These are phyloP conservation scores for Eriocheir sinensis DNA, from an alignment of 1,140 invertebrate species.

Conservation along the genomic window DNA sequence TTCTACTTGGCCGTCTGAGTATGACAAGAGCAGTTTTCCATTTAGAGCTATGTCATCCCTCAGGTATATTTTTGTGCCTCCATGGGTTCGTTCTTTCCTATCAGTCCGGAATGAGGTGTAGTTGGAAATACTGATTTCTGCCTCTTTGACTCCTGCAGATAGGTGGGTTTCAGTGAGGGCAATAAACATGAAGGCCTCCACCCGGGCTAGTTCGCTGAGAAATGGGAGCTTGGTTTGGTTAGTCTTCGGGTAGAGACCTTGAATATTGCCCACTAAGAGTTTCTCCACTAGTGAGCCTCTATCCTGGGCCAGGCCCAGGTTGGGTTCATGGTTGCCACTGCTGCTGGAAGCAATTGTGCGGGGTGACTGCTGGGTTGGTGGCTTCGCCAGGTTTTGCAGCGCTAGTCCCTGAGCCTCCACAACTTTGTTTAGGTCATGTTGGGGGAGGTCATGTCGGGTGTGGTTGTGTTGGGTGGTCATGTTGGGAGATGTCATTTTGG, in stretches of 20 bases:
- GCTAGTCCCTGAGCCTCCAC: neutral
- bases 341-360: neutral
- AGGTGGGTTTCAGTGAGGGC: slow-evolving; percentile 46
- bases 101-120: too few species aligned
- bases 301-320: neutral
- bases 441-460: too few species aligned
- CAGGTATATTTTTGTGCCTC: slow-evolving; percentile 33
- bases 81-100: slow-evolving; percentile 12
- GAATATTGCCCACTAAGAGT: neutral
- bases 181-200: slow-evolving; percentile 33
- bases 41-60: slow-evolving; percentile 28
- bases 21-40: neutral
- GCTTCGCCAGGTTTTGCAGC: neutral
- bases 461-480: too few species aligned
- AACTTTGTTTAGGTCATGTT: slow-evolving; percentile 3
- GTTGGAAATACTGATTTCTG: slow-evolving; percentile 19
- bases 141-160: slow-evolving; percentile 36
- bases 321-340: slow-evolving; percentile 3
- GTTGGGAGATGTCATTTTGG: too few species aligned
- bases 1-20: slow-evolving; percentile 39
- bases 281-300: neutral
- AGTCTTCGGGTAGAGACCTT: slow-evolving; percentile 27
- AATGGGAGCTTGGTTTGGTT: slow-evolving; percentile 40
- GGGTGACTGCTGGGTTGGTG: slow-evolving; percentile 29
- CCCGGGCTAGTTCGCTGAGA: slow-evolving; percentile 29